Evolutionary conservation across 2,797 vertebrate species (phyloP).

Genomic region (Sebastes paucispinis): DNA sequence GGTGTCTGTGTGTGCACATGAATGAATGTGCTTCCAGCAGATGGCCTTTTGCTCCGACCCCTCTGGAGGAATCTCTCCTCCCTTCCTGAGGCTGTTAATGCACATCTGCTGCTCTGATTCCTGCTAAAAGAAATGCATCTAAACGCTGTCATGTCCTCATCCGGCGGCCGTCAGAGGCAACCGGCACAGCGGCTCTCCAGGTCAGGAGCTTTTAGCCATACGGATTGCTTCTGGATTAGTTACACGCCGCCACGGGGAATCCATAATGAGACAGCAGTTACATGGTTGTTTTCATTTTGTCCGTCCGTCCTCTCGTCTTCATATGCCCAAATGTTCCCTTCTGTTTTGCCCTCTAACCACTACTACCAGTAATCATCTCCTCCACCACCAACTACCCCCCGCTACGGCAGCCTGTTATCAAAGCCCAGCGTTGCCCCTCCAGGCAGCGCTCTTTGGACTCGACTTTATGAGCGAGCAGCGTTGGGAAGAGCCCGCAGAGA

Average conservation of each 20-base stretch:
- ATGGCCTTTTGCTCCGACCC: constrained; percentile 51
- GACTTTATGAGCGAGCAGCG: constrained; percentile 35
- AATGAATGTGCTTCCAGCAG: constrained; percentile 41
- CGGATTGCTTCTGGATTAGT: constrained; percentile 44
- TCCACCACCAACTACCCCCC: constrained; percentile 8
- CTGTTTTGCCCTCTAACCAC: neutral
- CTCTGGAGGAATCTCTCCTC: constrained; percentile 58
- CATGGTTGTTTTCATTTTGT: constrained; percentile 3
- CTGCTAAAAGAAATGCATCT: constrained; percentile 24
- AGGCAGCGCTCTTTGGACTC: constrained; percentile 53
- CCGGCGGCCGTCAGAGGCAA: neutral
- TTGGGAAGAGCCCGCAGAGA: constrained; percentile 33
- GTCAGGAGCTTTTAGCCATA: constrained; percentile 25
- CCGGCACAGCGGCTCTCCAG: constrained; percentile 8
- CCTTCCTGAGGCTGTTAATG: constrained; percentile 51
- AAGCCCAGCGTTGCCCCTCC: constrained; percentile 36
- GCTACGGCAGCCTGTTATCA: constrained; percentile 55
- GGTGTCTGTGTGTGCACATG: constrained; percentile 33
- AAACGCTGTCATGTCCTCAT: constrained; percentile 5
- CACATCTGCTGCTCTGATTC: constrained; percentile 62
- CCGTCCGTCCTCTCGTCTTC: neutral
- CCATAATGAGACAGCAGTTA: neutral
- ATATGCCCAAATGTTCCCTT: neutral
- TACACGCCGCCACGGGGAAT: neutral
- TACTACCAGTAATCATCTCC: constrained; percentile 23